Evolutionary conservation across 2,113 vertebrate genomes (phyloP).

Genomic region (Pseudolaguvia tuberculata): DNA sequence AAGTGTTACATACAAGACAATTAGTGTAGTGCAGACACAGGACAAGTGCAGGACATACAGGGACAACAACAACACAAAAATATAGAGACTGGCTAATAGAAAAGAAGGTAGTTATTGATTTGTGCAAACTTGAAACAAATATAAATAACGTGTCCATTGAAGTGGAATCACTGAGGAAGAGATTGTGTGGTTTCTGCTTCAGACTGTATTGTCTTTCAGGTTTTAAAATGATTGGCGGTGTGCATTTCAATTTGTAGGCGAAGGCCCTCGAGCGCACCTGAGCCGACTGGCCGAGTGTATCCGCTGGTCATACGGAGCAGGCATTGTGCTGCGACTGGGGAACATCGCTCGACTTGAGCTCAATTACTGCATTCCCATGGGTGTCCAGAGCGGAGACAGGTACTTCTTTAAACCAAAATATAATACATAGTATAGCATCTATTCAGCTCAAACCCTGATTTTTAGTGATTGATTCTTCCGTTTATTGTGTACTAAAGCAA

Average conservation of each 20-base stretch:
- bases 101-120: too few species aligned
- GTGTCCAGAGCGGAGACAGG: constrained; percentile 93
- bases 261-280: constrained; percentile 85
- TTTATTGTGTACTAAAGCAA: not conserved
- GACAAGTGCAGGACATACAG: too few species aligned
- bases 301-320: constrained; percentile 92
- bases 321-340: constrained; percentile 86
- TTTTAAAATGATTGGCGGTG: not conserved
- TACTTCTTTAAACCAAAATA: constrained; percentile 45
- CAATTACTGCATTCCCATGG: constrained; percentile 97
- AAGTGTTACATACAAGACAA: too few species aligned
- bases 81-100: too few species aligned
- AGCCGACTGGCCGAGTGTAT: constrained; percentile 83
- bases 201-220: not conserved
- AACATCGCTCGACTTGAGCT: constrained; percentile 94
- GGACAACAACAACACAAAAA: too few species aligned
- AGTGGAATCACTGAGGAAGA: too few species aligned
- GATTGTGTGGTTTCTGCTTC: not conserved
- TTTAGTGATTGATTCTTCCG: too few species aligned
- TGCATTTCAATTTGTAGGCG: constrained; percentile 66
- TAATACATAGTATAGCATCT: not conserved
- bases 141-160: too few species aligned
- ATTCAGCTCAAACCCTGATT: not conserved
- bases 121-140: too few species aligned
- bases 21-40: too few species aligned